These are phyloP conservation scores for Platynereis dumerilii DNA, from an alignment of 2,888 invertebrate genomes.

Conservation along the genomic window DNA sequence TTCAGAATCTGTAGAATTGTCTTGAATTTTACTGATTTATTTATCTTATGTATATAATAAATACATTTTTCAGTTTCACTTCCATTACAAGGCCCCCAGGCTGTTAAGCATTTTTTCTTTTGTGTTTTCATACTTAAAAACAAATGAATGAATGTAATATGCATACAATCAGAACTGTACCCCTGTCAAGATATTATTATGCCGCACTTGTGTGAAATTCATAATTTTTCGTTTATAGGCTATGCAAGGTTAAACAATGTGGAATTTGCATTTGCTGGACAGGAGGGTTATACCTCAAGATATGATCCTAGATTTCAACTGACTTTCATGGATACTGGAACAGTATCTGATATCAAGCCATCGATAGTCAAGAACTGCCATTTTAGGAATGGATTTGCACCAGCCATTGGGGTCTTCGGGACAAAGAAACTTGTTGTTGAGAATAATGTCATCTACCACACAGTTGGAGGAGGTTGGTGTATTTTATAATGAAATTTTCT, in stretches of 20 bases:
- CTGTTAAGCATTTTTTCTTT: too few species aligned
- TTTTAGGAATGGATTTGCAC: constrained; percentile 49
- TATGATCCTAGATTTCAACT: constrained; percentile 53
- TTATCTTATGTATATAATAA: too few species aligned
- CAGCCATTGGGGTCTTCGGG: constrained; percentile 52
- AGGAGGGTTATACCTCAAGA: constrained; percentile 46
- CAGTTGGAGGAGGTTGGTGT: constrained; percentile 49
- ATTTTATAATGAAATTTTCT: too few species aligned
- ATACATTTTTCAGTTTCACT: too few species aligned
- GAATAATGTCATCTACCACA: constrained; percentile 51
- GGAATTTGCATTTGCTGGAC: constrained; percentile 52
- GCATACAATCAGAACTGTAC: too few species aligned
- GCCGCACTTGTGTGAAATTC: too few species aligned
- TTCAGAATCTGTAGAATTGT: too few species aligned
- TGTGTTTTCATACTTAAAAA: too few species aligned
- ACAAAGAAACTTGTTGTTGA: constrained; percentile 43
- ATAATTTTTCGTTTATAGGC: constrained; percentile 40
- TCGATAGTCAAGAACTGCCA: constrained; percentile 44
- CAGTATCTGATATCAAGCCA: constrained; percentile 39
- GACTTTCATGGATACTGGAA: constrained; percentile 45
- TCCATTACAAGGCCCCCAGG: too few species aligned
- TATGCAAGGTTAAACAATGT: constrained; percentile 51
- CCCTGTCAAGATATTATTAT: too few species aligned
- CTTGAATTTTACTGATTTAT: too few species aligned
- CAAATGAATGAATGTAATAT: too few species aligned